Conservation (phyloP, 2,888 invertebrate species). For the Nomada fabriciana region DNA sequence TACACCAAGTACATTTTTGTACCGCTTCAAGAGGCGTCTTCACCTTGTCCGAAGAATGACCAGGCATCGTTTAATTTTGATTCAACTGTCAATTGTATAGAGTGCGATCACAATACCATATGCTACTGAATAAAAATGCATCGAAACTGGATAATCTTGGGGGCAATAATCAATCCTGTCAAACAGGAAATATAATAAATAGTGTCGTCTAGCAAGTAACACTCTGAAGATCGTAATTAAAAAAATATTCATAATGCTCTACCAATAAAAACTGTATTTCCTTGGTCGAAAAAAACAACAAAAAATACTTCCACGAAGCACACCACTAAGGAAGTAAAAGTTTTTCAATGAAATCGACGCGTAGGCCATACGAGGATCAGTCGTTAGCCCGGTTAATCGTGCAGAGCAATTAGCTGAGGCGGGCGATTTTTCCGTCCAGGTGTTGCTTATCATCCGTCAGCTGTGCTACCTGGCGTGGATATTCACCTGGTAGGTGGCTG, state of each 20-base stretch:
- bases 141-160: not conserved
- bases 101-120: not conserved
- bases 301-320: too few species aligned
- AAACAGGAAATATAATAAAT: too few species aligned
- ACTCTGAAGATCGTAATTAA: too few species aligned
- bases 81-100: not conserved
- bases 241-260: too few species aligned
- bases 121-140: not conserved
- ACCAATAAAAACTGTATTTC: too few species aligned
- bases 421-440: slow-evolving; percentile 43
- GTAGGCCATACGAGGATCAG: not conserved
- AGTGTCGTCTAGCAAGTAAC: too few species aligned
- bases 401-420: slow-evolving; percentile 17
- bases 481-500: slow-evolving; percentile 36
- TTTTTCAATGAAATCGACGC: not conserved
- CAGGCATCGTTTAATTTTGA: slow-evolving; percentile 22
- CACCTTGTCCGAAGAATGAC: slow-evolving; percentile 1
- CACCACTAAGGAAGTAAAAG: not conserved
- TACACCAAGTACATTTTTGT: slow-evolving; percentile 45
- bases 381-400: slow-evolving; percentile 42
- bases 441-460: slow-evolving; percentile 60
- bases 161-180: not conserved
- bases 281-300: too few species aligned
- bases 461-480: slow-evolving; percentile 53
- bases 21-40: slow-evolving; percentile 17